These are phyloP conservation scores for Nowickia ferox DNA, from an alignment of 2,888 invertebrate genomes.

Conservation along the genomic window DNA sequence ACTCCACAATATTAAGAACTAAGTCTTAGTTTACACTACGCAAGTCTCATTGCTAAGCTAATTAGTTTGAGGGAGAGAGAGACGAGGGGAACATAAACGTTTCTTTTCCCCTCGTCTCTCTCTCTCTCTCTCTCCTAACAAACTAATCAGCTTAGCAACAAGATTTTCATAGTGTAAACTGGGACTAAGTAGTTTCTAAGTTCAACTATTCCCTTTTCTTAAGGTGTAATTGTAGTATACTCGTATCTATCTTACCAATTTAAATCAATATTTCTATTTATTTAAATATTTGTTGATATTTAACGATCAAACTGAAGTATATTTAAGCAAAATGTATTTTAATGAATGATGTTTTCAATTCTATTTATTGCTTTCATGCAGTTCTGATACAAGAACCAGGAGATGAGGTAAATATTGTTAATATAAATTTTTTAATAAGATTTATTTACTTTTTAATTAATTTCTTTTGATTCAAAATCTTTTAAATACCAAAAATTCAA, in stretches of 20 bases:
- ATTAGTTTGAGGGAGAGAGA: too few relatives aligned
- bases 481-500: too few relatives aligned
- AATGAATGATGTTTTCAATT: slow-evolving; percentile 54
- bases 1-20: slow-evolving; percentile 3
- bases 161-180: too few relatives aligned
- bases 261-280: slow-evolving; percentile 36
- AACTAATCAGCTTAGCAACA: too few relatives aligned
- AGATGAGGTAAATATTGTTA: slow-evolving; percentile 78
- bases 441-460: not conserved
- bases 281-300: slow-evolving; percentile 43
- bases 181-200: too few relatives aligned
- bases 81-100: too few relatives aligned
- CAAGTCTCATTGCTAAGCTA: too few relatives aligned
- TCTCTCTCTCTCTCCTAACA: too few relatives aligned
- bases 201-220: not conserved
- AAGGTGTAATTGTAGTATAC: slow-evolving; percentile 23
- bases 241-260: slow-evolving; percentile 10
- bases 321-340: slow-evolving; percentile 45
- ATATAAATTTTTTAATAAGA: not conserved
- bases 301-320: not conserved
- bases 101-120: too few relatives aligned
- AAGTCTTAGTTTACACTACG: too few relatives aligned
- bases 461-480: too few relatives aligned
- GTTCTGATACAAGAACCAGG: slow-evolving; percentile 82
- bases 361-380: slow-evolving; percentile 77